Percentiles rank a stretch among this genome's conserved stretches.
phyloP scores from a whole-genome alignment of 2,888 invertebrate species.

The Auanema freiburgensis region DNA sequence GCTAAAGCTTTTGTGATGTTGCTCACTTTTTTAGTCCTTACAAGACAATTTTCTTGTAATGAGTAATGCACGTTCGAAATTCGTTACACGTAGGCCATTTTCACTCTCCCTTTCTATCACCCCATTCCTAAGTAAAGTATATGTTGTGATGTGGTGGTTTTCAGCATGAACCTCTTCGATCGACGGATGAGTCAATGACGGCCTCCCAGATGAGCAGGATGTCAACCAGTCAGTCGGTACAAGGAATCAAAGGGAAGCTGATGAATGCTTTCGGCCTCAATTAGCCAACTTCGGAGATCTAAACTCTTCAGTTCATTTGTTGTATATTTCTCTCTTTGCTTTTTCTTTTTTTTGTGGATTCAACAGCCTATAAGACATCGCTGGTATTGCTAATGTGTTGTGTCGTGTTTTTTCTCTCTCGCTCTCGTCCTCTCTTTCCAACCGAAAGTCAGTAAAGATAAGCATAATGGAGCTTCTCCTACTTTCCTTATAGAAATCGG shows the following conservation, averaged over 20 bases:
- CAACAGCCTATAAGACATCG: background rate
- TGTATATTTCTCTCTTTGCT: constrained; percentile 1
- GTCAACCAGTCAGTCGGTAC: constrained; percentile 39
- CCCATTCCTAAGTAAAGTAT: no score
- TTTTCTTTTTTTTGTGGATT: background rate
- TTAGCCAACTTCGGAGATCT: constrained; percentile 5
- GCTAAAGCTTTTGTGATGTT: no score
- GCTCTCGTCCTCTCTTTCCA: constrained; percentile 5
- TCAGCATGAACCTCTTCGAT: constrained; percentile 40
- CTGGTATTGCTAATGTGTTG: constrained; percentile 5
- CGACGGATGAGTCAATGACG: constrained; percentile 38
- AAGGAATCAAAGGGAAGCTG: constrained; percentile 42
- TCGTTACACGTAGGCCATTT: no score
- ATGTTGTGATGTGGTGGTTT: constrained; percentile 27
- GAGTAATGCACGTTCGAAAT: no score
- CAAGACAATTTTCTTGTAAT: no score
- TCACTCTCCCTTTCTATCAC: no score
- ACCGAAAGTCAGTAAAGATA: background rate
- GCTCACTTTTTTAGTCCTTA: no score
- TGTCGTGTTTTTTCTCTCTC: background rate
- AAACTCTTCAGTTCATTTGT: background rate
- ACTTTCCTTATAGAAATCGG: no score
- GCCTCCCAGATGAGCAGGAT: constrained; percentile 31
- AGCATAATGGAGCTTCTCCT: no score
- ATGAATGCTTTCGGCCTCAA: constrained; percentile 41